A percentile compares a stretch with the other conserved stretches of the same genome.
Conservation (phyloP, 2,113 vertebrate species). For the Barnardius zonarius region DNA sequence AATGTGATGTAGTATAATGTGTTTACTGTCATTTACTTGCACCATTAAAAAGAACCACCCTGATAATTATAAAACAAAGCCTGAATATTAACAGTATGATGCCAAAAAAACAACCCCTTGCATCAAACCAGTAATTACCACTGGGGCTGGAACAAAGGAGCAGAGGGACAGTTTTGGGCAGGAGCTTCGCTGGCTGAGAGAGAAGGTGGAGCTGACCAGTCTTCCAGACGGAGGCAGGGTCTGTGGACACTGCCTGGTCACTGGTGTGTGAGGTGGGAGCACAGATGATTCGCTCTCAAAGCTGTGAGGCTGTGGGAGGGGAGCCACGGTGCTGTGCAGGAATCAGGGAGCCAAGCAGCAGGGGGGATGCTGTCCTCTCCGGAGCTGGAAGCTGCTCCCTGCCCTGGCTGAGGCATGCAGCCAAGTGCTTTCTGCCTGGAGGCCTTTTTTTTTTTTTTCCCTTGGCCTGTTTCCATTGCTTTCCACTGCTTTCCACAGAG, state of each 20-base stretch:
- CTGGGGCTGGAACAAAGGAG: background rate
- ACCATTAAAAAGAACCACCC: background rate
- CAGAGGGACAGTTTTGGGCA: background rate
- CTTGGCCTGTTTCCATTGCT: background rate
- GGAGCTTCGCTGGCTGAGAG: background rate
- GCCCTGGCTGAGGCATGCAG: background rate
- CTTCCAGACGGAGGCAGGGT: background rate
- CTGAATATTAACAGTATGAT: background rate
- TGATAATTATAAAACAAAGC: slow-evolving; percentile 16
- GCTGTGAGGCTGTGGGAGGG: background rate
- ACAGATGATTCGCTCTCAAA: background rate
- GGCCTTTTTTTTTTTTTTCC: background rate
- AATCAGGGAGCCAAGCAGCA: background rate
- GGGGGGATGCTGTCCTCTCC: background rate
- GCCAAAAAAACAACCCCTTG: background rate
- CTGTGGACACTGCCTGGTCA: background rate
- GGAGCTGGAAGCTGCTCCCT: background rate
- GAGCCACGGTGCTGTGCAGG: background rate
- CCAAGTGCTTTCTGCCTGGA: background rate
- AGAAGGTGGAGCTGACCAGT: background rate
- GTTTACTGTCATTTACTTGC: slow-evolving; percentile 19
- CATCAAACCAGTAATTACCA: background rate
- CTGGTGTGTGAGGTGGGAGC: background rate
- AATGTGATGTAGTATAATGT: background rate
- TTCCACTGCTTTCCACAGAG: background rate